Percentiles rank a stretch among this genome's conserved stretches.
phyloP scores from a whole-genome alignment of 2,888 invertebrate genomes.

The Coelogynopora nodosa region DNA sequence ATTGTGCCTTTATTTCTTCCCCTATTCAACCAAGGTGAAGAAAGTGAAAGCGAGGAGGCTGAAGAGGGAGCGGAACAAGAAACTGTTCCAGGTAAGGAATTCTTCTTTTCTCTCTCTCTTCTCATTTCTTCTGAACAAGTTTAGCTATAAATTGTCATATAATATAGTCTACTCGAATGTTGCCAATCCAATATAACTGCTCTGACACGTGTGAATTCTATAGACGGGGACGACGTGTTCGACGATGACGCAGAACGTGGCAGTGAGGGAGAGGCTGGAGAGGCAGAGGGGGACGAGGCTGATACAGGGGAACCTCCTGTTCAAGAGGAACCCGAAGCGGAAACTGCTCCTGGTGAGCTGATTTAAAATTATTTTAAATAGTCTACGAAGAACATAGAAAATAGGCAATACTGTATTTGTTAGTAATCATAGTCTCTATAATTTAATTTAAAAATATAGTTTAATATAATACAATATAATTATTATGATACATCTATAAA shows the following conservation, averaged over 20 bases:
- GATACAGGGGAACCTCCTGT: not conserved
- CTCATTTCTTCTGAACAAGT: conserved; percentile 36
- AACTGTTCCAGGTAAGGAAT: conserved; percentile 18
- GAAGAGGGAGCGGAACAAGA: not conserved
- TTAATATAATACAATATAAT: too few species aligned
- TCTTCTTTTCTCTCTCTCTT: too few species aligned
- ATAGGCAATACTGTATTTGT: not conserved
- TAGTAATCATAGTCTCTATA: too few species aligned
- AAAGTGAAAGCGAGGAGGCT: not conserved
- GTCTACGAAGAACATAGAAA: conserved; percentile 45
- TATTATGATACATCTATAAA: too few species aligned
- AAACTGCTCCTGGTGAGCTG: conserved; percentile 38
- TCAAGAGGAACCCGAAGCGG: conserved; percentile 2
- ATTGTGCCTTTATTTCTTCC: too few species aligned
- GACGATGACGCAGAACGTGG: not conserved
- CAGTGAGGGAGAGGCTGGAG: conserved; percentile 35
- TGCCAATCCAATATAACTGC: too few species aligned
- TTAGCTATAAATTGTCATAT: too few species aligned
- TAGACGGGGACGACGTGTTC: not conserved
- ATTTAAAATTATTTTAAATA: conserved; percentile 47
- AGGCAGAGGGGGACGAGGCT: conserved; percentile 46
- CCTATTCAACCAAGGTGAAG: too few species aligned
- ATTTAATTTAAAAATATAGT: too few species aligned
- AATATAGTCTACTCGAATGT: too few species aligned
- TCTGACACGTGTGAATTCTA: too few species aligned